These are phyloP conservation scores for Hydrozoanthus tunicans DNA, from an alignment of 64 coral and sea anemone species.

Conservation along the genomic window DNA sequence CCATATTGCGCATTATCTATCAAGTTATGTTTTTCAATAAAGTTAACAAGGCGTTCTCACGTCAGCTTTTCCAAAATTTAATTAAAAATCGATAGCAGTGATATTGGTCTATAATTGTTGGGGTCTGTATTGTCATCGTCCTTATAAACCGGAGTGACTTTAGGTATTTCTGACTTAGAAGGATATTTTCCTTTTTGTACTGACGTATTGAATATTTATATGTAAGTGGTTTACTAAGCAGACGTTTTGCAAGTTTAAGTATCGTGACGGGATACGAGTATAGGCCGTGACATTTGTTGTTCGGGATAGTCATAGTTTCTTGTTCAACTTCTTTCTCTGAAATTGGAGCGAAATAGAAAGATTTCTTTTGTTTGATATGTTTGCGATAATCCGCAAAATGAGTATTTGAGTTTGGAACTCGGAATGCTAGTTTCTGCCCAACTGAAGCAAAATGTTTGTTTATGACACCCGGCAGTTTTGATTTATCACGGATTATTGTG, in stretches of 20 bases:
- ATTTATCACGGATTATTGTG: slow-evolving; percentile 48
- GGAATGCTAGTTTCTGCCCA: slow-evolving; percentile 50
- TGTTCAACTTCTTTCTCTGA: slow-evolving; percentile 48
- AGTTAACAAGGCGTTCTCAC: no score
- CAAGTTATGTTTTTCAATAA: no score
- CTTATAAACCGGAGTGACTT: slow-evolving; percentile 34
- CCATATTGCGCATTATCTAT: no score
- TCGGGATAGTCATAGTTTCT: slow-evolving; percentile 48
- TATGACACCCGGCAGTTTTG: slow-evolving; percentile 46
- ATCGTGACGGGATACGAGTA: slow-evolving; percentile 47
- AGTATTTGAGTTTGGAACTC: slow-evolving; percentile 52
- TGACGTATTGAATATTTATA: slow-evolving; percentile 31
- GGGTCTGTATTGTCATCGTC: not conserved
- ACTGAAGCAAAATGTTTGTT: slow-evolving; percentile 63
- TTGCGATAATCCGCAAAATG: slow-evolving; percentile 41
- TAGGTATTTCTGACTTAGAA: slow-evolving; percentile 45
- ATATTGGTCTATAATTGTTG: not conserved
- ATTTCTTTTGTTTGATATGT: slow-evolving; percentile 52
- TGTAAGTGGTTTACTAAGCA: slow-evolving; percentile 36
- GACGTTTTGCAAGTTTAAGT: slow-evolving; percentile 40
- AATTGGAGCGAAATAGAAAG: slow-evolving; percentile 40
- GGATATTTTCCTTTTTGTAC: slow-evolving; percentile 48
- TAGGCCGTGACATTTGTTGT: slow-evolving; percentile 48
- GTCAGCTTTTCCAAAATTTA: no score
- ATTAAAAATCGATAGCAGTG: no score